phyloP scores from a whole-genome alignment of 1,140 invertebrate genomes.

The Aphidius gifuensis region DNA sequence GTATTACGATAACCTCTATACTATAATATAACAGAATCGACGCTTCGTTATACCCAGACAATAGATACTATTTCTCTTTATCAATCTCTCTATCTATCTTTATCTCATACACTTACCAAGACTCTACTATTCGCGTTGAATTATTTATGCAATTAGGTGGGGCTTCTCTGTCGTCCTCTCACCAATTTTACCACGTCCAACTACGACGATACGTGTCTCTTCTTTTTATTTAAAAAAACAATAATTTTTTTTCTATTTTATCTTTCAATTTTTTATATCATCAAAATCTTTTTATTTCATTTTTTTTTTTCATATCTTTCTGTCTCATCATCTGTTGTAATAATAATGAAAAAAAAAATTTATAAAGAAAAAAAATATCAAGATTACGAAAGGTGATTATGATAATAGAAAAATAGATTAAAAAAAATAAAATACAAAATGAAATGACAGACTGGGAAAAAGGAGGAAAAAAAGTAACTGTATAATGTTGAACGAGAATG shows the following conservation, averaged over 20 bases:
- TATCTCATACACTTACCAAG: too few relatives aligned
- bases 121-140: conserved; percentile 34
- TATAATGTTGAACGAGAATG: conserved; percentile 14
- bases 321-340: too few relatives aligned
- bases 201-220: conserved; percentile 2
- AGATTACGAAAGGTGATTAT: too few relatives aligned
- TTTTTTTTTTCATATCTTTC: neutral
- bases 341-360: too few relatives aligned
- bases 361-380: too few relatives aligned
- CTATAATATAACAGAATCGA: conserved; percentile 24
- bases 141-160: conserved; percentile 49
- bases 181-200: conserved; percentile 2
- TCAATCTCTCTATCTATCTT: conserved; percentile 23
- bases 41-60: conserved; percentile 40
- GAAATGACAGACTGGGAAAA: neutral
- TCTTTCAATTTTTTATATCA: too few relatives aligned
- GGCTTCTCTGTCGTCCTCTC: conserved; percentile 16
- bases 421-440: too few relatives aligned
- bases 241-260: neutral
- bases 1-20: too few relatives aligned
- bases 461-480: neutral
- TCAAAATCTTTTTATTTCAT: neutral
- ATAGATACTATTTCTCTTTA: conserved; percentile 30
- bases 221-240: neutral
- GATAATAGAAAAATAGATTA: too few relatives aligned